Conservation (phyloP, 1,140 invertebrate species). For the Lasioglossum baleicum region DNA sequence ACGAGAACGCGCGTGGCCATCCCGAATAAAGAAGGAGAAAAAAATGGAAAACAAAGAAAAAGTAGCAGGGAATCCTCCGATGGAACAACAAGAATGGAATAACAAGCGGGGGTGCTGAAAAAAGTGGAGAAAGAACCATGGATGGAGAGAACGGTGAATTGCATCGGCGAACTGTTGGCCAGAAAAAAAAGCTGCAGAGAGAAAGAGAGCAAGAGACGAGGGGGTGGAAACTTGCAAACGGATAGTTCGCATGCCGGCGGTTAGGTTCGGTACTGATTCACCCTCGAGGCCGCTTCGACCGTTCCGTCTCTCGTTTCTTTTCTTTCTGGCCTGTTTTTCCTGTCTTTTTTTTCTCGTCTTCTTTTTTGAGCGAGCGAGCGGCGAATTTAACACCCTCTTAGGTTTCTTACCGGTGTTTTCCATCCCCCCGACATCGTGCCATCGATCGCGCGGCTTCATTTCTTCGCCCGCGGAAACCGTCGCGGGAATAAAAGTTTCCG, state of each 20-base stretch:
- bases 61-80: background rate
- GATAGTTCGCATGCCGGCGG: conserved; percentile 13
- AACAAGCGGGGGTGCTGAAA: background rate
- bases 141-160: too few species aligned
- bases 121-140: background rate
- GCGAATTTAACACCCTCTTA: conserved; percentile 36
- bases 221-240: background rate
- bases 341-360: too few species aligned
- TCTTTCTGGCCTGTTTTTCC: background rate
- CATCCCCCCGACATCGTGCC: background rate
- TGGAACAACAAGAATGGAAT: conserved; percentile 9
- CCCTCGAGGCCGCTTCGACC: conserved; percentile 22
- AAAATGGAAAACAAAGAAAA: too few species aligned
- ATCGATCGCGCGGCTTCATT: conserved; percentile 32
- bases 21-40: too few species aligned
- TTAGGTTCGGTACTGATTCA: conserved; percentile 27
- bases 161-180: too few species aligned
- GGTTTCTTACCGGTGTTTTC: conserved; percentile 1
- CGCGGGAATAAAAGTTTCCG: conserved; percentile 16
- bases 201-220: background rate
- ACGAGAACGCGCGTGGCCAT: background rate
- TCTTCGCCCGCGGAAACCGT: conserved; percentile 16
- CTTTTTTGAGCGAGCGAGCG: too few species aligned
- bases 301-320: conserved; percentile 26
- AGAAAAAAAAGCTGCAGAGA: conserved; percentile 16